Base-by-base conservation (phyloP, 1,140 invertebrate species). In the Gryon sp. region DNA sequence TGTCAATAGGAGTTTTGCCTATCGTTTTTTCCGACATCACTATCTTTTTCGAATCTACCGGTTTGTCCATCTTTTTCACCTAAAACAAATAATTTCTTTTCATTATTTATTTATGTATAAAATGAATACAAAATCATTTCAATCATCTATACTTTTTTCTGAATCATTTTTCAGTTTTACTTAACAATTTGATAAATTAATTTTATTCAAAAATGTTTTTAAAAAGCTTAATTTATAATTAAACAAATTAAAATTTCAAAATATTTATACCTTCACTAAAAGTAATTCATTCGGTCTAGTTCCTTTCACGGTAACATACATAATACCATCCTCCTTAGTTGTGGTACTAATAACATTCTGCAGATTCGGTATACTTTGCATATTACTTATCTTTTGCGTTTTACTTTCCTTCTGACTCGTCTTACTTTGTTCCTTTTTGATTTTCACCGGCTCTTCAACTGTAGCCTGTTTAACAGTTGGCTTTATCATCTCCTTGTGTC, bases 301-400 rank as follows among this genome's bases (percentile, higher is more conserved):
- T 18, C 88, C 88, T 19, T 88, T 87, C 2, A 88, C 83, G n/a
- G 86, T 89, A 15, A 89, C 86, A 32, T 89, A 89, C 86, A 89
- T 88, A 15, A 89, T 82, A 9, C 86, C 87, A 62, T 87, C 80
- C 57, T 89, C 84, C 16, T 83, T 76, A 11, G 66, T 77, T 14
- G 81, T 82, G 14, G 83, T 76, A 26, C 59, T 86, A n/a, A 85
- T 55, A 2, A 85, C 69, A 72, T 86, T 84, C 26, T 82, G 69
- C 18, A 84, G 48, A 55, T 86, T 82, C 4, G 86, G 40, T 1
- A 62, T 30, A 22, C 8, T 68, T 20, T 46, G 66, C 8, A 66
- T 16, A 57, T 84, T 87, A 28, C 79, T 76, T 19, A 83, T 68
- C 66, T 87, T 87, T 11, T 69, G 28, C 3, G 6, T n/a, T 52